Evolutionary conservation across 1,140 invertebrate genomes (phyloP).

Genomic region (Drosophila repletoides): DNA sequence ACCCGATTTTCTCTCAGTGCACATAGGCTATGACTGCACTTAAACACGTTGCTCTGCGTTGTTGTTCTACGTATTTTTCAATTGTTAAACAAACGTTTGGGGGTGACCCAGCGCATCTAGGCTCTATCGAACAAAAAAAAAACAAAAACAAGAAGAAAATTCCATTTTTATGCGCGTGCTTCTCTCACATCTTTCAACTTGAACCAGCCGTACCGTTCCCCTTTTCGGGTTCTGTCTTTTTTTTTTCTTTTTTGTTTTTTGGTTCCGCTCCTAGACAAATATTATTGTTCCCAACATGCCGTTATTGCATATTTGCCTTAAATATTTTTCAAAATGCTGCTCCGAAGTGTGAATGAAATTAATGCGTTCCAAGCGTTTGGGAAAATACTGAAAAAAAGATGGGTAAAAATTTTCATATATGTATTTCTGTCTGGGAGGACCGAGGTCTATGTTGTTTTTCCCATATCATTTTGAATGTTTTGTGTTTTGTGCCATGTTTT

Average conservation of each 20-base stretch:
- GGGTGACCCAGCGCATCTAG: constrained; percentile 22
- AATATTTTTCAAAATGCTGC: constrained; percentile 67
- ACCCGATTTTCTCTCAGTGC: constrained; percentile 26
- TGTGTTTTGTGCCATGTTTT: constrained; percentile 29
- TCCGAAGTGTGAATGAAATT: constrained; percentile 78
- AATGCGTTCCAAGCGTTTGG: constrained; percentile 61
- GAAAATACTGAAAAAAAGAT: constrained; percentile 15
- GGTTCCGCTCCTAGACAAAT: constrained; percentile 76
- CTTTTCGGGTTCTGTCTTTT: constrained; percentile 10
- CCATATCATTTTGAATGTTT: constrained; percentile 65
- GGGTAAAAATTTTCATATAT: constrained; percentile 56
- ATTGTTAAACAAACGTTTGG: constrained; percentile 67
- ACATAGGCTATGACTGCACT: constrained; percentile 28
- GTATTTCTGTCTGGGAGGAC: constrained; percentile 15
- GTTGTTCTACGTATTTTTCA: constrained; percentile 41
- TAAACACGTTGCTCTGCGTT: constrained; percentile 7
- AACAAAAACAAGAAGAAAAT: background rate
- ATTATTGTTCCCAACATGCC: constrained; percentile 79
- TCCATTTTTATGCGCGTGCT: constrained; percentile 56
- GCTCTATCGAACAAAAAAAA: constrained; percentile 27
- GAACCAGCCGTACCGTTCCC: constrained; percentile 20
- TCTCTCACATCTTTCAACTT: constrained; percentile 48
- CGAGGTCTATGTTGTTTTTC: constrained; percentile 48
- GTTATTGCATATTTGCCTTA: constrained; percentile 79
- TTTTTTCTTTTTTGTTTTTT: constrained; percentile 25